A percentile compares a stretch with the other conserved stretches of the same genome.
phyloP scores from a whole-genome alignment of 2,113 vertebrate species.

The Chionis minor region DNA sequence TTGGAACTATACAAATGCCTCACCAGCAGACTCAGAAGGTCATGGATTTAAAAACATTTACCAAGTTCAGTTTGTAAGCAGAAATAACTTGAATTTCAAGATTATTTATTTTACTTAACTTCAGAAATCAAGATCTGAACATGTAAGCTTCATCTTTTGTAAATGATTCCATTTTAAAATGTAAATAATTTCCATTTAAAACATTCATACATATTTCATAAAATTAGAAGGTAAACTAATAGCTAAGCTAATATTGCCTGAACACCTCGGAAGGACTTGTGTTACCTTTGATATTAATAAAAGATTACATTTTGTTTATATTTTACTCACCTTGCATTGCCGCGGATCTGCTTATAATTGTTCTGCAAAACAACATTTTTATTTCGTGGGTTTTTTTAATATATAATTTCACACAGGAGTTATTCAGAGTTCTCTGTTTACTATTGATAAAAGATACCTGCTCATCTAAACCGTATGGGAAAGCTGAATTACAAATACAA shows the following conservation, averaged over 20 bases:
- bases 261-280: background rate
- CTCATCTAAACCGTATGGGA: background rate
- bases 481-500: background rate
- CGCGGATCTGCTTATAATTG: background rate
- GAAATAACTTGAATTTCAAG: background rate
- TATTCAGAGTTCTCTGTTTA: background rate
- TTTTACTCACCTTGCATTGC: slow-evolving; percentile 54
- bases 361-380: slow-evolving; percentile 42
- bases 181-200: background rate
- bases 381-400: background rate
- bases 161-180: background rate
- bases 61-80: background rate
- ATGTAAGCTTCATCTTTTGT: background rate
- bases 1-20: background rate
- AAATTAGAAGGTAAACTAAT: background rate
- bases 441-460: background rate
- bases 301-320: background rate
- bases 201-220: background rate
- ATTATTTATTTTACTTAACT: background rate
- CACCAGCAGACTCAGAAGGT: background rate
- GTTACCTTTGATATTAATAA: background rate
- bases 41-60: background rate
- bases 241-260: background rate
- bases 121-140: background rate
- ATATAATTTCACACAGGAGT: background rate